phyloP scores from a whole-genome alignment of 2,888 invertebrate genomes.

The Lagria hirta region DNA sequence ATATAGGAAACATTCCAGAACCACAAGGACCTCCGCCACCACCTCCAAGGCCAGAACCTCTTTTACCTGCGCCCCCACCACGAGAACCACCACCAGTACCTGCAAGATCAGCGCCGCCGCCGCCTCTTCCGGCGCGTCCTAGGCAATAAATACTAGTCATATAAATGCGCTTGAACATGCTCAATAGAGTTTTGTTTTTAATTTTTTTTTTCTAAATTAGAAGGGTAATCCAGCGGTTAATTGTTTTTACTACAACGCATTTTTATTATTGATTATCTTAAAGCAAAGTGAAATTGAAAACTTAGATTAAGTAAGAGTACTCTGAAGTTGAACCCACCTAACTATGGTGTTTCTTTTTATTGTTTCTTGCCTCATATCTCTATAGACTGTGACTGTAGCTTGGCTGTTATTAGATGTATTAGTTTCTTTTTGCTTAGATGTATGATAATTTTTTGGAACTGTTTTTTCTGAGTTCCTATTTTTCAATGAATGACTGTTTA shows the following conservation, averaged over 20 bases:
- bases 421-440: conserved; percentile 17
- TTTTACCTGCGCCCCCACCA: conserved; percentile 64
- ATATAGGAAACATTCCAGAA: conserved; percentile 52
- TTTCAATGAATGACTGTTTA: conserved; percentile 21
- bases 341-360: conserved; percentile 4
- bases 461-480: conserved; percentile 22
- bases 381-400: conserved; percentile 38
- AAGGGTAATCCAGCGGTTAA: too few relatives aligned
- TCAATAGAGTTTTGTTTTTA: too few relatives aligned
- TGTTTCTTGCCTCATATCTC: conserved; percentile 35
- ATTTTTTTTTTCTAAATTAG: too few relatives aligned
- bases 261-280: too few relatives aligned
- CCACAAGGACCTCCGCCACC: conserved; percentile 64
- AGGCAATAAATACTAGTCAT: conserved; percentile 38
- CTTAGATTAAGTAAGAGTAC: too few relatives aligned
- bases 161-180: neutral
- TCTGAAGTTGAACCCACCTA: too few relatives aligned
- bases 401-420: conserved; percentile 38
- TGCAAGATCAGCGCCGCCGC: conserved; percentile 61
- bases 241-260: too few relatives aligned
- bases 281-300: too few relatives aligned
- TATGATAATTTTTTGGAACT: conserved; percentile 10
- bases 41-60: conserved; percentile 57
- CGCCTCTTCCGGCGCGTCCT: conserved; percentile 68
- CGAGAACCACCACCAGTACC: conserved; percentile 57